phyloP scores from a whole-genome alignment of 2,888 invertebrate genomes.

The Apantesis nais region DNA sequence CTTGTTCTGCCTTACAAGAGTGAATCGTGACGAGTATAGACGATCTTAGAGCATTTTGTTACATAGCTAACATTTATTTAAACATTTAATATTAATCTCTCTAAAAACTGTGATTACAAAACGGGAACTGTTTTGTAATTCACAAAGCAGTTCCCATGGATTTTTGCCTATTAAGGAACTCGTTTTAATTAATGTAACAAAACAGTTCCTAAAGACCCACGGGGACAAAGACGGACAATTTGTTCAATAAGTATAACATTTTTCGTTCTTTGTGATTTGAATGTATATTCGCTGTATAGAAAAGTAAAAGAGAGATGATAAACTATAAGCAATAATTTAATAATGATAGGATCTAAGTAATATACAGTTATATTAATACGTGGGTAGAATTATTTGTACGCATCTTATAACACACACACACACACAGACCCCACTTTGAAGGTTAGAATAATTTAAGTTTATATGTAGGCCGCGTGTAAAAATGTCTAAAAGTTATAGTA shows the following conservation, averaged over 20 bases:
- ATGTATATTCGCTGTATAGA: background rate
- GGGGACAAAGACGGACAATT: background rate
- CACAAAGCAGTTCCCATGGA: background rate
- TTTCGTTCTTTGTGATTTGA: background rate
- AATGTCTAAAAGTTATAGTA: too few relatives aligned
- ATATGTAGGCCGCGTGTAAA: too few relatives aligned
- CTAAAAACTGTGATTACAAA: background rate
- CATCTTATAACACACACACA: background rate
- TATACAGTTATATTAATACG: background rate
- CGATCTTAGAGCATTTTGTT: background rate
- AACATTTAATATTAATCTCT: background rate
- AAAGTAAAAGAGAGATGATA: background rate
- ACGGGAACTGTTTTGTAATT: too few relatives aligned
- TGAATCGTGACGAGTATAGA: background rate
- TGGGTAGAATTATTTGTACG: background rate
- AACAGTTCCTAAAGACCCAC: background rate
- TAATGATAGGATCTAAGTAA: background rate
- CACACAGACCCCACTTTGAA: background rate
- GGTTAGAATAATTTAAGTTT: background rate
- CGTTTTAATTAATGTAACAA: background rate
- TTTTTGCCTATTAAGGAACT: background rate
- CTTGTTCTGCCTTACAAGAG: background rate
- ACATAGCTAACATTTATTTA: background rate
- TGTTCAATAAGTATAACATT: background rate
- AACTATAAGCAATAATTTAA: constrained; percentile 1